phyloP scores from a whole-genome alignment of 2,888 invertebrate species.

The Thalpophila matura region DNA sequence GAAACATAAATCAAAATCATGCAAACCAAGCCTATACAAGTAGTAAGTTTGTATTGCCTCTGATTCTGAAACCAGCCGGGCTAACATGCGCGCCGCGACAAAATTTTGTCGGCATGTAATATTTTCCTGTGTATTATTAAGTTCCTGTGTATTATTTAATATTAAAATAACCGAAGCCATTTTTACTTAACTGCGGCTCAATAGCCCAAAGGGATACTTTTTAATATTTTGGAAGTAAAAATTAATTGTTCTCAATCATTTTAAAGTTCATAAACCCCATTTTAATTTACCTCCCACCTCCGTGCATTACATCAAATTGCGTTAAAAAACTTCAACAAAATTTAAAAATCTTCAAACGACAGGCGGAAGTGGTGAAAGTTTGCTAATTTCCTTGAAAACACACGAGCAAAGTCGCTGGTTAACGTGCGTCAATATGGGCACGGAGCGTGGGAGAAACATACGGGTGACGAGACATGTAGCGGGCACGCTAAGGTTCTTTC shows the following conservation, averaged over 20 bases:
- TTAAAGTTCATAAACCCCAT: background rate
- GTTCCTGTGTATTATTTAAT: too few species aligned
- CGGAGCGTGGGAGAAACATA: slow-evolving; percentile 39
- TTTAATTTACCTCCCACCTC: slow-evolving; percentile 19
- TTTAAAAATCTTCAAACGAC: slow-evolving; percentile 52
- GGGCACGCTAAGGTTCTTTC: background rate
- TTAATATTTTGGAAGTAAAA: too few species aligned
- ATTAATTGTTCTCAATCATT: background rate
- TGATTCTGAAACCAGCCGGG: too few species aligned
- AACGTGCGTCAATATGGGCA: slow-evolving; percentile 51
- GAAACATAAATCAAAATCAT: too few species aligned
- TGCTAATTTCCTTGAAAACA: slow-evolving; percentile 71
- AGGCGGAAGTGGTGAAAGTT: slow-evolving; percentile 58
- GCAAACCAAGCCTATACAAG: too few species aligned
- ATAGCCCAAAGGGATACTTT: too few species aligned
- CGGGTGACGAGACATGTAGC: slow-evolving; percentile 6
- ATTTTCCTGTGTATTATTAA: too few species aligned
- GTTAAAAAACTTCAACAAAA: slow-evolving; percentile 43
- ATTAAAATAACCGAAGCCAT: too few species aligned
- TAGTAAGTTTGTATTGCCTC: too few species aligned
- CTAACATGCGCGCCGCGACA: too few species aligned
- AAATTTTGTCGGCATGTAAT: too few species aligned
- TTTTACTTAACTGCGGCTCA: too few species aligned
- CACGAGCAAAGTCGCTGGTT: slow-evolving; percentile 57
- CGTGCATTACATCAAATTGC: slow-evolving; percentile 23